Base-by-base conservation (phyloP, 2,797 vertebrate genomes). In the Falco columbarius region DNA sequence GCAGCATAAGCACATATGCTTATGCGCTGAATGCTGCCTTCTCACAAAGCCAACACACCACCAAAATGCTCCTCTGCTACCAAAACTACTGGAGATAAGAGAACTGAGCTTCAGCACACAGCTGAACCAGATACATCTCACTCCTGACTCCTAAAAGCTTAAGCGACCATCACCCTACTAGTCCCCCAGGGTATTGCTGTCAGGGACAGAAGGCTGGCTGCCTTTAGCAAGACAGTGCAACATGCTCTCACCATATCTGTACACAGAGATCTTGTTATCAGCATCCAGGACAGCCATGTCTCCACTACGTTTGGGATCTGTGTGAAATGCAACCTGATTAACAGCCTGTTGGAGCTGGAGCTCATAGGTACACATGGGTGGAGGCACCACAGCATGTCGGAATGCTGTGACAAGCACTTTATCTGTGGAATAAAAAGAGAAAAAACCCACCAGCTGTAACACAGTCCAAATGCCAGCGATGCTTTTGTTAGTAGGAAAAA, bases 391-490 rank as follows among this genome's bases (percentile, higher is more conserved):
- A 66, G 98, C 97, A 95, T 98, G 99, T 68, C 98, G 98, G 97
- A 99, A 99, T 2, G 97, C 98, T 0, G 99, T 99, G 96, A 99
- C 98, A 97, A 99, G 97, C 56, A 99, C 95, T 88, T 98, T 99
- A 76, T 98, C 99, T 99, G 97, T 51, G 66, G 8, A 80, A 44
- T 18, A 88, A 38, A 61, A 68, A 75, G 46, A 91, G 21, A 65
- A 89, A 55, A 89, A 68, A 27, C 1, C 1, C 11, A 4, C 14
- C 74, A 88, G 26, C 32, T 88, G 75, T 65, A 84, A 9, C 1
- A 2, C 12, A 55, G 18, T 19, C 17, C 38, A 62, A 80, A 52
- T 16, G 36, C 26, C 46, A 56, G 5, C 22, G 18, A 76, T 23
- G 21, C 1, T 87, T 22, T 52, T 58, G 6, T 10, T 65, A 76